These are phyloP conservation scores for Trissonchulus sp. DNA, from an alignment of 2,888 invertebrate genomes.

Conservation along the genomic window DNA sequence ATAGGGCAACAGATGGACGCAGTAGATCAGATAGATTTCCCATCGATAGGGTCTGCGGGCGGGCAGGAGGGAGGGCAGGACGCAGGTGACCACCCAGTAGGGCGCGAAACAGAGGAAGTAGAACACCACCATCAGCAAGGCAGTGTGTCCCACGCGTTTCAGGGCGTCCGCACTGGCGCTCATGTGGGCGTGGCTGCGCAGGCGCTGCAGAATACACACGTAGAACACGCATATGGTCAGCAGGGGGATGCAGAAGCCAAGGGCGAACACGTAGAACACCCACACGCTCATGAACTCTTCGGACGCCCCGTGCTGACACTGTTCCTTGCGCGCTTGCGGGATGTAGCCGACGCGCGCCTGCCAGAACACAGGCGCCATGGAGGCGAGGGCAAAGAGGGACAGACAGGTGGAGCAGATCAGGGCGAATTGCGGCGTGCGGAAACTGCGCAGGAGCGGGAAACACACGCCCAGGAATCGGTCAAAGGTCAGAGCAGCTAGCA, in stretches of 20 bases:
- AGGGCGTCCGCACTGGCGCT: constrained; percentile 44
- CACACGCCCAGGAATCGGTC: constrained; percentile 44
- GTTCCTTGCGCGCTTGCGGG: background rate
- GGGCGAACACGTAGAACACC: background rate
- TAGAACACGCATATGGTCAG: constrained; percentile 45
- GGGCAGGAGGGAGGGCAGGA: constrained; percentile 6
- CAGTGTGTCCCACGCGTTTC: constrained; percentile 46
- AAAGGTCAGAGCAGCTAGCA: constrained; percentile 45
- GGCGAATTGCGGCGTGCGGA: background rate
- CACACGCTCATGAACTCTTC: background rate
- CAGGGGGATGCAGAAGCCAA: constrained; percentile 39
- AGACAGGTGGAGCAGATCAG: too few relatives aligned
- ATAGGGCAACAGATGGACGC: constrained; percentile 47
- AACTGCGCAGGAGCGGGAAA: background rate
- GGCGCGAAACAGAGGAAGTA: constrained; percentile 51
- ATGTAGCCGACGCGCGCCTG: background rate
- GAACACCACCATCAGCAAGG: constrained; percentile 49
- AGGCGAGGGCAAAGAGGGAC: background rate
- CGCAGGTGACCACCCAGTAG: constrained; percentile 40
- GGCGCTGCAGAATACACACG: constrained; percentile 41
- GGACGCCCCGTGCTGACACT: background rate
- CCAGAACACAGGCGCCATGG: constrained; percentile 11
- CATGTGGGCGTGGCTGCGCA: constrained; percentile 37
- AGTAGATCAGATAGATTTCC: constrained; percentile 34
- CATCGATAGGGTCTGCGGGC: too few relatives aligned